Base-by-base conservation (phyloP, 1,140 invertebrate species). In the Leptinotarsa texana region DNA sequence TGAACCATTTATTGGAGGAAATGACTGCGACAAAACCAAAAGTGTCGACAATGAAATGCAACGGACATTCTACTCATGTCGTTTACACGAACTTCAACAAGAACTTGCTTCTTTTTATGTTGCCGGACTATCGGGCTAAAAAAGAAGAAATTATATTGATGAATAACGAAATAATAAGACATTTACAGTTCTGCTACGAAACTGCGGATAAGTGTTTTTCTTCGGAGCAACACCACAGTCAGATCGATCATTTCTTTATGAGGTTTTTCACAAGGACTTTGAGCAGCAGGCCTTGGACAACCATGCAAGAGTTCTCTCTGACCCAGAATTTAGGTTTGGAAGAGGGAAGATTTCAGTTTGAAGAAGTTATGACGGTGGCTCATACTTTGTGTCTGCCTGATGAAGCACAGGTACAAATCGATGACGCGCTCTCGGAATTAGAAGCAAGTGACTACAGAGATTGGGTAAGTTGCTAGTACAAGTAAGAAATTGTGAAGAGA, bases 361-460 rank as follows among this genome's bases (percentile, higher is more conserved):
- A 86, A 78, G 80, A 82, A n/a, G 22, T 85, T 2, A 75, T 87
- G 75, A 77, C 81, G 17, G 88, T 87, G 61, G 88, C 89, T 49
- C 88, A 89, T 80, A 86, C 86, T 66, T 84, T 94, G 57, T 87
- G 89, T n/a, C 82, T 95, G 66, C 92, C 93, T 3, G 89, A 91
- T 81, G 93, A 94, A 79, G 92, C 92, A 13, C 90, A 91, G 80
- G 87, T 93, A 77, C 91, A 94, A 84, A 89, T 94, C 70, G 93
- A 94, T 81, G 92, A 93, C 84, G 92, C 92, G 4, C 85, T 95
- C 5, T 93, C 91, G 80, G 93, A 95, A 85, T 88, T 95, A 83
- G 93, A 94, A 86, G 91, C 93, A 18, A 93, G 93, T 86, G 93
- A 94, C 85, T 93, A 94, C 84, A 87, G 92, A 80, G 92, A 93